Evolutionary conservation across 2,888 invertebrate species (phyloP), one percentile per base, ranked within the genome.

Genomic region (Cyrtodaria siliqua): DNA sequence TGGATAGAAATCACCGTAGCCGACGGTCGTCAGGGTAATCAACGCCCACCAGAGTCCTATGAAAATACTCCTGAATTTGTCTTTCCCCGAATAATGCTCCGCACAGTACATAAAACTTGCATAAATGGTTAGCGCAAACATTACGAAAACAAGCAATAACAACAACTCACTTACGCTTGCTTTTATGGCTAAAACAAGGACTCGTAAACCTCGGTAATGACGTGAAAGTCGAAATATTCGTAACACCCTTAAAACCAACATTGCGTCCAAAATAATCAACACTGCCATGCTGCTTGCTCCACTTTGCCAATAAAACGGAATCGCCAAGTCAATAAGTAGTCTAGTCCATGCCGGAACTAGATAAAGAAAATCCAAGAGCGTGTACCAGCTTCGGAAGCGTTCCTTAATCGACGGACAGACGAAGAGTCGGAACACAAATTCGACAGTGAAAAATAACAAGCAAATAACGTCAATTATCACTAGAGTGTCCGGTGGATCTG

Each of bases 1-100:
- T 0, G 91, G 91, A 33, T 76, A 83, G 29, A 81, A 79, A 67
- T 91, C 91, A 0, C 91, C 91, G 50, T 91, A 91, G 12, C 91
- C 91, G 6, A 91, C 85, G 85, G 87, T 87, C 14, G 87, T 86
- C 79, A 87, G 76, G 14, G 87, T 87, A 8, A 87, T 84, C 1
- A 86, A 68, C 12, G 84, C 76, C 85, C 86, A 87, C 83, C 84
- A 87, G 18, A 86, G 68, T 29, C 85, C 84, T 6, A 73, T 70
- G 42, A 85, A 83, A 14, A 86, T 76, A 56, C 77, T 85, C 1
- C 76, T 67, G 29, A 80, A 82, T 6, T 40, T 50, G 16, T 47
- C 44, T 29, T 69, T 44, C 9, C 63, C 72, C n/a, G 64, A 52
- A 23, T 67, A 50, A 24, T 79, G 80, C 44, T 86, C 86, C 2